Evolutionary conservation across 2,797 vertebrate genomes (phyloP).

Genomic region (Acanthurus tractus): DNA sequence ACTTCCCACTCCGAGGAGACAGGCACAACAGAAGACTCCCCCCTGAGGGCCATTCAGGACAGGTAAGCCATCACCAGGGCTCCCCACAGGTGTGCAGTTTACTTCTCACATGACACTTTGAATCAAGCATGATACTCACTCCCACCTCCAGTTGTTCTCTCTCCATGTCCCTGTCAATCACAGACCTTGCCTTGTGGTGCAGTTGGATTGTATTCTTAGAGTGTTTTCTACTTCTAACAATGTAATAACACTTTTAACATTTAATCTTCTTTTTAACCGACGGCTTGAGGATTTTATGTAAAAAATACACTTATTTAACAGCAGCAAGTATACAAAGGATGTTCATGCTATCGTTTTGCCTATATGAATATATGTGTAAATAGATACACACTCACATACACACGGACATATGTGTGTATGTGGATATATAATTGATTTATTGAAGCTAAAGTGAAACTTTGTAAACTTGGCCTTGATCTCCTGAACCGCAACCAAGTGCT

Average conservation of each 20-base stretch:
- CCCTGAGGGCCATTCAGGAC: constrained; percentile 70
- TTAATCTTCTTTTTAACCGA: neutral
- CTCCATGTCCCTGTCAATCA: constrained; percentile 10
- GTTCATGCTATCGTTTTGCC: neutral
- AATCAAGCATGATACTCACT: constrained; percentile 40
- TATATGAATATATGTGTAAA: too few species aligned
- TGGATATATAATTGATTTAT: constrained; percentile 1
- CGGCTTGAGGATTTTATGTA: neutral
- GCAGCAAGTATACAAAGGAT: neutral
- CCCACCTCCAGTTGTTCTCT: constrained; percentile 7
- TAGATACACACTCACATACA: too few species aligned
- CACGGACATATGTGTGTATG: too few species aligned
- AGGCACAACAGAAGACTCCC: constrained; percentile 60
- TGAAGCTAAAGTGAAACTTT: constrained; percentile 20
- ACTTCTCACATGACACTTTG: constrained; percentile 35
- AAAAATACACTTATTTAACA: neutral
- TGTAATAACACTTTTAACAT: neutral
- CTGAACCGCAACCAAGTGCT: neutral
- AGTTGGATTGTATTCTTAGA: neutral
- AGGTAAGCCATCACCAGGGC: constrained; percentile 73
- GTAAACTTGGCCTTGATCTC: neutral
- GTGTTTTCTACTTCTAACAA: neutral
- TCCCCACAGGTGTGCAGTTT: constrained; percentile 61
- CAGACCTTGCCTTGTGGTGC: neutral
- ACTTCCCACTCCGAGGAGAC: constrained; percentile 70